A percentile compares a stretch with the other conserved stretches of the same genome.
Conservation (phyloP, 2,888 invertebrate genomes). For the Ormyrus thymus region DNA sequence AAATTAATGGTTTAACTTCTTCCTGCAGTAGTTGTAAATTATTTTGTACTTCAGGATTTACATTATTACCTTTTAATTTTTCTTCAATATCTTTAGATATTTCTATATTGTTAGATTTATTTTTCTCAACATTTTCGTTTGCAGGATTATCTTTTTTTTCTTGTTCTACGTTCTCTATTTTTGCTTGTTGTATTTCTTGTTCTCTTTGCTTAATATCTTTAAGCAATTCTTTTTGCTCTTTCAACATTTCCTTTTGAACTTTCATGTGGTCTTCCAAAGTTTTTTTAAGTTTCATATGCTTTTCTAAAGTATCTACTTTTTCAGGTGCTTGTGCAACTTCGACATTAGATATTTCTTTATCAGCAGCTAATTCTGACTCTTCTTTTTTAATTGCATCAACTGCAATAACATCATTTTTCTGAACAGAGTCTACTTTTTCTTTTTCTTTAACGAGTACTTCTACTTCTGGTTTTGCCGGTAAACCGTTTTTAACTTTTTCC, state of each 20-base stretch:
- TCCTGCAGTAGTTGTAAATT: background rate
- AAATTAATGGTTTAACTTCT: background rate
- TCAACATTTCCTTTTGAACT: slow-evolving; percentile 81
- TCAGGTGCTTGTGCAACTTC: slow-evolving; percentile 71
- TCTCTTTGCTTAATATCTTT: slow-evolving; percentile 79
- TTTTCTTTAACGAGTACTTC: slow-evolving; percentile 27
- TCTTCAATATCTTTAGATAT: background rate
- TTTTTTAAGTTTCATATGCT: slow-evolving; percentile 76
- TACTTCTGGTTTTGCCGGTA: slow-evolving; percentile 19
- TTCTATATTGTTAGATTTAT: background rate
- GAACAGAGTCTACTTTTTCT: slow-evolving; percentile 22
- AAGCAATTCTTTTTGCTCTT: slow-evolving; percentile 81
- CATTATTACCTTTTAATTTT: background rate
- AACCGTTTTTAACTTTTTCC: slow-evolving; percentile 2
- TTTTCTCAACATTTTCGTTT: slow-evolving; percentile 46
- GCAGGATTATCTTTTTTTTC: slow-evolving; percentile 64
- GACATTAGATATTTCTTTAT: slow-evolving; percentile 67
- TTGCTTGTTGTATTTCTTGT: slow-evolving; percentile 74
- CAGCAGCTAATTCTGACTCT: slow-evolving; percentile 75
- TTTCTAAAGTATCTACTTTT: slow-evolving; percentile 77
- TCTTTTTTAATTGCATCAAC: slow-evolving; percentile 73
- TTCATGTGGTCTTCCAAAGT: slow-evolving; percentile 82
- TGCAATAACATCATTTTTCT: slow-evolving; percentile 52
- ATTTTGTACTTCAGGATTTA: background rate
- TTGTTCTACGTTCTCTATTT: slow-evolving; percentile 60